These are phyloP conservation scores for Trachymyrmex septentrionalis DNA, from an alignment of 1,140 invertebrate species.

Conservation along the genomic window DNA sequence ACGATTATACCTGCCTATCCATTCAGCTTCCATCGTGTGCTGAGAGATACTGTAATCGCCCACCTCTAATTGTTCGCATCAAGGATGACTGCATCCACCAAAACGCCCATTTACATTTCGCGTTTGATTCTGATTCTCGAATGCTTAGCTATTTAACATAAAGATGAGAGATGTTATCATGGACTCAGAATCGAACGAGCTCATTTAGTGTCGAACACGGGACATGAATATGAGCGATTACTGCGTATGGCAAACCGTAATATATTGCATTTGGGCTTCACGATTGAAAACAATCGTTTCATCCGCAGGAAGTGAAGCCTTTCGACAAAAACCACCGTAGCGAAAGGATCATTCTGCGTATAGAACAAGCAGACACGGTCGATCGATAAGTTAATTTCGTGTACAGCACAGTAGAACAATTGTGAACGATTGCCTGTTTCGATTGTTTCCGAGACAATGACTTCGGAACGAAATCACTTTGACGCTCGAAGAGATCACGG, in stretches of 20 bases:
- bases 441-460: conserved; percentile 13
- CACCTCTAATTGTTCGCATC: conserved; percentile 18
- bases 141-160: conserved; percentile 6
- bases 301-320: neutral
- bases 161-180: conserved; percentile 3
- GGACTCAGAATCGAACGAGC: conserved; percentile 6
- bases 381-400: conserved; percentile 25
- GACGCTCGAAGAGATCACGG: neutral
- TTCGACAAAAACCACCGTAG: conserved; percentile 7
- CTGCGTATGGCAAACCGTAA: neutral
- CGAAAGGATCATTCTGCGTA: conserved; percentile 45
- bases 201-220: neutral
- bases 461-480: conserved; percentile 11
- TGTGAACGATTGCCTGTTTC: neutral
- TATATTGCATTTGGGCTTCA: conserved; percentile 10
- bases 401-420: conserved; percentile 1
- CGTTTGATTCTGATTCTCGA: neutral
- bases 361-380: conserved; percentile 29
- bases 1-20: conserved; percentile 14
- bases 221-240: neutral
- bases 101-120: conserved; percentile 12
- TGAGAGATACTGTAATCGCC: conserved; percentile 12
- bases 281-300: conserved; percentile 27
- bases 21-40: neutral
- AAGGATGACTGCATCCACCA: neutral